Evolutionary conservation across 2,113 vertebrate genomes (phyloP), one percentile per base, ranked within the genome.

Genomic region (Lota lota): DNA sequence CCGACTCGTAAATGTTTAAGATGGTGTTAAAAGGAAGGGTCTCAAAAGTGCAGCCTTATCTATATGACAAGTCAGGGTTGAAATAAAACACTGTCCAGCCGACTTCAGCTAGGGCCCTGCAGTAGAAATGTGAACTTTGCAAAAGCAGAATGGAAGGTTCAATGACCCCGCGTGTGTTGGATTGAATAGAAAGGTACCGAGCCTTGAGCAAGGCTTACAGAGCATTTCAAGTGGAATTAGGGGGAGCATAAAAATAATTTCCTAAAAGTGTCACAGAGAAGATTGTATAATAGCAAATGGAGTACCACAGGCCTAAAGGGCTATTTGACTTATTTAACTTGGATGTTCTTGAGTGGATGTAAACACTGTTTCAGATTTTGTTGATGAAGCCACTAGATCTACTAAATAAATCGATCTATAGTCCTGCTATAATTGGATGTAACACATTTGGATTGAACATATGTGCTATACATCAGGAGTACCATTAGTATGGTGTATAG

Each of bases 21-120:
- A 72, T 77, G 75, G 81, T 79, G 85, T 82, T 71, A 82, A 79
- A 81, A 75, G 77, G 76, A 19, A 72, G 71, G 72, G 72, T 64
- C 73, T 75, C 68, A 61, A 58, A 65, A 83, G 66, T 28, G 16
- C 54, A 61, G 4, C 10, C 73, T 87, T 86, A 88, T 88, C 87
- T 88, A 79, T 82, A 87, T 71, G 74, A 80, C 66, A 22, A 66
- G 68, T 82, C 40, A 12, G 22, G 73, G 58, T 68, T 77, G 64
- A 75, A 70, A 74, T 80, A 72, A 83, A 88, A 50, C 67, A 65
- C 77, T 83, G 82, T 59, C 66, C 60, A 68, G 66, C 68, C 61
- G 61, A 47, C 21, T 33, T 7, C 22, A 16, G 12, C 24, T 64
- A 15, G 56, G 36, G n/a, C 57, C 61, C 28, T 20, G 62, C 72